These are phyloP conservation scores for Hypomesus transpacificus DNA, from an alignment of 2,113 vertebrate species.

Conservation along the genomic window DNA sequence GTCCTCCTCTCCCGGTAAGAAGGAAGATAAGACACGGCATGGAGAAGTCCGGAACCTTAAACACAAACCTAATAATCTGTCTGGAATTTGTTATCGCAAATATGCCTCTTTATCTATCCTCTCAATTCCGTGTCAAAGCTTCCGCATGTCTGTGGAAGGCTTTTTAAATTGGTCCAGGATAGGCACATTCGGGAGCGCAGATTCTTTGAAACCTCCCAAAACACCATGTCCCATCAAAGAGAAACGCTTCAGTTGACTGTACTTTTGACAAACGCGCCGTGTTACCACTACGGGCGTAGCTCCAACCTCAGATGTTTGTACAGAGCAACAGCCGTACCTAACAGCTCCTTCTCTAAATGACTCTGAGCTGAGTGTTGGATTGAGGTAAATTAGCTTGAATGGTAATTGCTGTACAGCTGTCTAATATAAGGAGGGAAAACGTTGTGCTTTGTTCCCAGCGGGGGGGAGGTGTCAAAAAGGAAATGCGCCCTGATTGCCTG, in stretches of 20 bases:
- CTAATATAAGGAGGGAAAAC: slow-evolving; percentile 44
- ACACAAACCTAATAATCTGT: slow-evolving; percentile 50
- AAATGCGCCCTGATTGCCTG: slow-evolving; percentile 27
- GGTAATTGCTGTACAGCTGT: slow-evolving; percentile 52
- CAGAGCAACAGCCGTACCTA: background rate
- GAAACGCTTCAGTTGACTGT: background rate
- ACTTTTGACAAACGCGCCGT: background rate
- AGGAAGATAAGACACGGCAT: slow-evolving; percentile 53
- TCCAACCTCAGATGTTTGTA: too few species aligned
- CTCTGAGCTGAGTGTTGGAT: slow-evolving; percentile 12
- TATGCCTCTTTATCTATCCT: slow-evolving; percentile 25
- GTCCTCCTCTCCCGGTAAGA: slow-evolving; percentile 52
- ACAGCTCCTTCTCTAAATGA: background rate
- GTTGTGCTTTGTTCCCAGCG: slow-evolving; percentile 48
- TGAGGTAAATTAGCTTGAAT: slow-evolving; percentile 44
- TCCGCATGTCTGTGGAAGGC: slow-evolving; percentile 11
- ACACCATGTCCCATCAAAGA: background rate
- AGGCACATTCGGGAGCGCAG: background rate
- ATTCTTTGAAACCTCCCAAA: too few species aligned
- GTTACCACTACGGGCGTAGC: too few species aligned
- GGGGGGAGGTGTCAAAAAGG: slow-evolving; percentile 22
- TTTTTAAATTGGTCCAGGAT: slow-evolving; percentile 42
- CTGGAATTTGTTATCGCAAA: slow-evolving; percentile 45
- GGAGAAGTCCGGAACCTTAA: slow-evolving; percentile 30
- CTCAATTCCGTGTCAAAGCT: slow-evolving; percentile 46